Evolutionary conservation across 2,113 vertebrate species (phyloP).

Genomic region (Callionymus lyra): DNA sequence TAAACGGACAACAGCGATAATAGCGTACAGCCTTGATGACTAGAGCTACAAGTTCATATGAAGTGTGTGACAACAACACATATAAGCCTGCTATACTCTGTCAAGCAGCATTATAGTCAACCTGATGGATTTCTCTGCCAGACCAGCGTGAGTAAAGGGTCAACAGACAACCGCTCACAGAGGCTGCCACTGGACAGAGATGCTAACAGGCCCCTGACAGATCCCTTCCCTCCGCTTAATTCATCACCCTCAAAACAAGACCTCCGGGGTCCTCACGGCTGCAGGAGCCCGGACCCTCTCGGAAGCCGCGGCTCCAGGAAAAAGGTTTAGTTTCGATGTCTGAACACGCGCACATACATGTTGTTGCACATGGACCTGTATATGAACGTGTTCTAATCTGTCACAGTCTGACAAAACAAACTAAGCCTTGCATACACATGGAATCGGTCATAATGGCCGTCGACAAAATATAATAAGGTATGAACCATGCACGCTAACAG

Average conservation of each 20-base stretch:
- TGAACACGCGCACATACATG: slow-evolving; percentile 4
- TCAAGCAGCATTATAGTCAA: slow-evolving; percentile 29
- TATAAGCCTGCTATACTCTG: slow-evolving; percentile 23
- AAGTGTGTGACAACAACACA: too few species aligned
- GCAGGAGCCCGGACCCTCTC: slow-evolving; percentile 14
- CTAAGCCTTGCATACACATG: slow-evolving; percentile 5
- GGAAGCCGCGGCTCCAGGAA: slow-evolving; percentile 13
- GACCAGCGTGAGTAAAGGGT: slow-evolving; percentile 45
- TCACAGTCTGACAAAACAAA: slow-evolving; percentile 27
- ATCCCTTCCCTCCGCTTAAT: slow-evolving; percentile 47
- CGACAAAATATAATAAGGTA: slow-evolving; percentile 27
- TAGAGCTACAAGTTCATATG: too few species aligned
- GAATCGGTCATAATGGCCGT: slow-evolving; percentile 11
- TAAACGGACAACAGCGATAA: too few species aligned
- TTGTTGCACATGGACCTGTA: slow-evolving; percentile 1
- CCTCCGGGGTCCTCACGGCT: slow-evolving; percentile 9
- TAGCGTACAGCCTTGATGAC: too few species aligned
- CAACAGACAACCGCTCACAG: slow-evolving; percentile 39
- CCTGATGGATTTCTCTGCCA: slow-evolving; percentile 46
- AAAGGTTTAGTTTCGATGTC: not conserved
- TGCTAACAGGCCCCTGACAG: slow-evolving; percentile 55
- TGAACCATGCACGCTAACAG: slow-evolving; percentile 9
- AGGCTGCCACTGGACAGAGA: slow-evolving; percentile 45
- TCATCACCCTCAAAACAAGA: slow-evolving; percentile 54
- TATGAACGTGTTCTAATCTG: slow-evolving; percentile 10